Evolutionary conservation across 2,113 vertebrate species (phyloP).

Genomic region (Nesogale talazaci): DNA sequence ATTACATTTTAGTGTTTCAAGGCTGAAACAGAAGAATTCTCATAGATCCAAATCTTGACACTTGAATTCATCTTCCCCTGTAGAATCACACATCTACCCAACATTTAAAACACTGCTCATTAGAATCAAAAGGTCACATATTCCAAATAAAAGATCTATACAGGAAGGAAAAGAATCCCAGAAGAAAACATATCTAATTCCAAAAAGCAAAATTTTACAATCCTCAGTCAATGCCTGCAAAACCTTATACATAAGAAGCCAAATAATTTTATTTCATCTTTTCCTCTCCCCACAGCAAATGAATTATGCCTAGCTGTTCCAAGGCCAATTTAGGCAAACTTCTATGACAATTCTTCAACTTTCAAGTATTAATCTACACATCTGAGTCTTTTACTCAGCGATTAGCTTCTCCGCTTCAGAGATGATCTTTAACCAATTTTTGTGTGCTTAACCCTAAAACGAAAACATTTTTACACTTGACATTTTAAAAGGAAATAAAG

Average conservation of each 20-base stretch:
- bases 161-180: background rate
- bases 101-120: slow-evolving; percentile 11
- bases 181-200: background rate
- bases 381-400: background rate
- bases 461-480: background rate
- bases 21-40: background rate
- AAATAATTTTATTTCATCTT: background rate
- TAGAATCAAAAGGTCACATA: slow-evolving; percentile 16
- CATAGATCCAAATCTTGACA: background rate
- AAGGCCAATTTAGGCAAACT: slow-evolving; percentile 4
- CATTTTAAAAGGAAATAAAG: background rate
- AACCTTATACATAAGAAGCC: background rate
- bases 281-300: background rate
- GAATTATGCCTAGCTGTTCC: background rate
- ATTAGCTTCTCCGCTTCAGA: background rate
- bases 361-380: background rate
- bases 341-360: background rate
- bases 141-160: background rate
- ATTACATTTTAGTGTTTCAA: background rate
- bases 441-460: background rate
- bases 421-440: background rate
- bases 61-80: background rate
- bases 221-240: background rate
- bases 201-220: background rate
- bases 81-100: background rate